Evolutionary conservation across 2,797 vertebrate species (phyloP).

Genomic region (Tachyglossus aculeatus): DNA sequence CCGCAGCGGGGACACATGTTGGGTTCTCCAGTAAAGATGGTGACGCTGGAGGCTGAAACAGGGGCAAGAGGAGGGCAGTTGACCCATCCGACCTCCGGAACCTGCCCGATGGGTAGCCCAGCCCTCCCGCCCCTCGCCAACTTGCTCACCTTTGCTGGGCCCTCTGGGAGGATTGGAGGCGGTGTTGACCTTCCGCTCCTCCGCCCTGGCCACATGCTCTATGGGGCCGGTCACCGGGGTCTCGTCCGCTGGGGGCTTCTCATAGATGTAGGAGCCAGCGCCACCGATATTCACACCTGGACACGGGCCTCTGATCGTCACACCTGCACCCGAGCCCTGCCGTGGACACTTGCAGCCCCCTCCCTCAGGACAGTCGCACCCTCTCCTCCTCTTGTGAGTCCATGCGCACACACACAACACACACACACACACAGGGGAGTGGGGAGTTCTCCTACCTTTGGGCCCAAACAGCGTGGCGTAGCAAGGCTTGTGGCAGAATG

Average conservation of each 20-base stretch:
- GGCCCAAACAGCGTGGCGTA: constrained; percentile 92
- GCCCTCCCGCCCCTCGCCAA: background rate
- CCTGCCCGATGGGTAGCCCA: accelerated
- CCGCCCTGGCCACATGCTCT: constrained; percentile 76
- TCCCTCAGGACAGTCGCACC: background rate
- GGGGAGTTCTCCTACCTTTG: constrained; percentile 81
- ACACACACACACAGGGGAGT: background rate
- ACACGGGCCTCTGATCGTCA: background rate
- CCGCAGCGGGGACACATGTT: constrained; percentile 92
- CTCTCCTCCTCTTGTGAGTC: no score
- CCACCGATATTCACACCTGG: constrained; percentile 95
- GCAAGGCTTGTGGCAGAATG: constrained; percentile 96
- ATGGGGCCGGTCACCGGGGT: constrained; percentile 66
- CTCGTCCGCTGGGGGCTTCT: constrained; percentile 81
- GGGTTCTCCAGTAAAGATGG: constrained; percentile 95
- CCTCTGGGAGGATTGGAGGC: constrained; percentile 73
- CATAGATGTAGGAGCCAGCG: constrained; percentile 92
- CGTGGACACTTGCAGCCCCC: background rate
- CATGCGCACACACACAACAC: background rate
- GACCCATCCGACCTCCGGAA: background rate
- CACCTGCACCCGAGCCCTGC: background rate
- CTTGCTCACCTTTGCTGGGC: constrained; percentile 88
- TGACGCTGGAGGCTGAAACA: constrained; percentile 87
- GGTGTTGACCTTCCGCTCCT: constrained; percentile 83
- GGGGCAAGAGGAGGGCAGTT: background rate